Conservation (phyloP, 92 coral and sea anemone genomes). For the Phenganax stokvisi region DNA sequence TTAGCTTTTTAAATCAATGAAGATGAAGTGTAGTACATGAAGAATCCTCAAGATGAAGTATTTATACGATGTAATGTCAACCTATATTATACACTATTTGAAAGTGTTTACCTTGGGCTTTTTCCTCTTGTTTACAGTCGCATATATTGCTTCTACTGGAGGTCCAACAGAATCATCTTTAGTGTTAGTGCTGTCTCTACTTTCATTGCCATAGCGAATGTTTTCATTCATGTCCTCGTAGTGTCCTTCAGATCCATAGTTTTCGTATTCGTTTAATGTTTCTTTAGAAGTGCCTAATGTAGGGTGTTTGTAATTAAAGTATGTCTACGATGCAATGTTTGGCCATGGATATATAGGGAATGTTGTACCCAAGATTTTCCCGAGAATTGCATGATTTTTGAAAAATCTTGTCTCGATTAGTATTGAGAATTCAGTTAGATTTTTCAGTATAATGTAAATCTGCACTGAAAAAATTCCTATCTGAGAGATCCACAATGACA, state of each 20-base stretch:
- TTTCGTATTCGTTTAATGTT: not conserved
- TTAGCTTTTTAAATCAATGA: no score
- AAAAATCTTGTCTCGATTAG: no score
- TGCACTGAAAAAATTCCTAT: no score
- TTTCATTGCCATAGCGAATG: not conserved
- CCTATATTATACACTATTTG: not conserved
- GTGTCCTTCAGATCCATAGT: slow-evolving; percentile 27
- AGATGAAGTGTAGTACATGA: no score
- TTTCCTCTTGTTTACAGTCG: slow-evolving; percentile 35
- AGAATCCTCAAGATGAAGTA: no score
- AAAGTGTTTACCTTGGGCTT: slow-evolving; percentile 13
- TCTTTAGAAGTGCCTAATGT: not conserved
- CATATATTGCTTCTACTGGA: slow-evolving; percentile 24
- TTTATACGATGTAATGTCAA: not conserved
- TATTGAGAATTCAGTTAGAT: no score
- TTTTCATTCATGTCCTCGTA: slow-evolving; percentile 19
- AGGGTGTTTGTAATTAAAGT: no score
- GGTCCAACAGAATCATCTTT: not conserved
- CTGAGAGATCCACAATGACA: no score
- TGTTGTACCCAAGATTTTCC: no score
- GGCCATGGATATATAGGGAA: no score
- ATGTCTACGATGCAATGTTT: not conserved
- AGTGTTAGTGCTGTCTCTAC: not conserved
- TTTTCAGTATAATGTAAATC: no score
- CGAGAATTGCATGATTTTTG: no score